These are phyloP conservation scores for Bubo bubo DNA, from an alignment of 2,113 vertebrate species.

Conservation along the genomic window DNA sequence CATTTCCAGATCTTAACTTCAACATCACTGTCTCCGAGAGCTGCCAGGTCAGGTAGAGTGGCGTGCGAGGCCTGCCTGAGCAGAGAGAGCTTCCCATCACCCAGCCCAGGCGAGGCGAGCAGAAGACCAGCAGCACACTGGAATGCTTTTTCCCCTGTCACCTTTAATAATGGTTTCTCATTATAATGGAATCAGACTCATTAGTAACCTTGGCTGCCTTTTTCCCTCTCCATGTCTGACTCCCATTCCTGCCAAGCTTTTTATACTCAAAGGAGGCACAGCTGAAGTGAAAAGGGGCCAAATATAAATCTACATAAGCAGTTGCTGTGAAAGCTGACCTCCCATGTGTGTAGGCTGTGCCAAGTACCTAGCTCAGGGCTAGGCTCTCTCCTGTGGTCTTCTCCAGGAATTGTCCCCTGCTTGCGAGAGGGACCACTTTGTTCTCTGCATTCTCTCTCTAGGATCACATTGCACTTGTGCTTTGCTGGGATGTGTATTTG, in stretches of 20 bases:
- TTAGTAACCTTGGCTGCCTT: neutral
- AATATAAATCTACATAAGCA: neutral
- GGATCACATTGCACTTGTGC: neutral
- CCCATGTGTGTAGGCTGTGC: neutral
- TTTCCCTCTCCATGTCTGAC: neutral
- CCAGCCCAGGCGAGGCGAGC: neutral
- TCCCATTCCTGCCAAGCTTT: neutral
- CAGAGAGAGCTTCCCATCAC: neutral
- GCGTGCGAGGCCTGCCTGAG: fast-evolving
- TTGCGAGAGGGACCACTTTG: neutral
- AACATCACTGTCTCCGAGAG: neutral
- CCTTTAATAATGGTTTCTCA: neutral
- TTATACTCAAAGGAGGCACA: neutral
- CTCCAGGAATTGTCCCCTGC: neutral
- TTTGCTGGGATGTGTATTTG: neutral
- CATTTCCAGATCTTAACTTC: neutral
- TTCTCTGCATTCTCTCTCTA: neutral
- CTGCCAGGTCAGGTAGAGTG: fast-evolving
- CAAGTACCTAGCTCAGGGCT: neutral
- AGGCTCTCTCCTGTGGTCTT: neutral
- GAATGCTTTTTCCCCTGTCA: neutral
- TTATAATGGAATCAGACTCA: neutral
- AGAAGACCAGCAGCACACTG: neutral
- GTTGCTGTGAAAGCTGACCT: neutral
- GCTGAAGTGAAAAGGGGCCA: fast-evolving